Evolutionary conservation across 2,113 vertebrate genomes (phyloP).

Genomic region (Solenodon paradoxus): DNA sequence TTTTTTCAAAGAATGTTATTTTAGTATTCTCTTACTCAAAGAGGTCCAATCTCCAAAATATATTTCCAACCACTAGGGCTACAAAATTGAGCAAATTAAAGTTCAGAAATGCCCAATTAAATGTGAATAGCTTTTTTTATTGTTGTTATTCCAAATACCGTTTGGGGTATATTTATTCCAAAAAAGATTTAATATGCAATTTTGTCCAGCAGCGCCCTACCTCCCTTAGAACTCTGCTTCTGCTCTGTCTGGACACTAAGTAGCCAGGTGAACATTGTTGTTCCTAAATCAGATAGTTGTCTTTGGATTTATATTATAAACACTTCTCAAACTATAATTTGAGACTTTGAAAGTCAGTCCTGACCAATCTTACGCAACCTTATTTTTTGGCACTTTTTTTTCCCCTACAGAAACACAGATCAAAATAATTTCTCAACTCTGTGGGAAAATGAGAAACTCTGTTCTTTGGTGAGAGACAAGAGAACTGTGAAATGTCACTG

Average conservation of each 20-base stretch:
- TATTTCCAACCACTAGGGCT: neutral
- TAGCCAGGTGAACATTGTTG: neutral
- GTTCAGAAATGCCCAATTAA: neutral
- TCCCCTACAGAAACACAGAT: slow-evolving; percentile 23
- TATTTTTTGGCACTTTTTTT: slow-evolving; percentile 22
- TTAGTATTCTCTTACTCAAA: neutral
- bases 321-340: slow-evolving; percentile 13
- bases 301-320: neutral
- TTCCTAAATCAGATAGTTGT: neutral
- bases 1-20: neutral
- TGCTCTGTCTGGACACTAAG: neutral
- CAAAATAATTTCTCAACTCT: slow-evolving; percentile 60
- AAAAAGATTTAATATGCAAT: slow-evolving; percentile 20
- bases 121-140: neutral
- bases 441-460: slow-evolving; percentile 41
- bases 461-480: slow-evolving; percentile 26
- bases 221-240: neutral
- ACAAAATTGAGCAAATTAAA: slow-evolving; percentile 32
- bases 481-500: slow-evolving; percentile 23
- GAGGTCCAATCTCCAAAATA: neutral
- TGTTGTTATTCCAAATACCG: neutral
- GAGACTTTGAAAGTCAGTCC: slow-evolving; percentile 5
- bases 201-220: neutral
- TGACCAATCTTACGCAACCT: slow-evolving; percentile 40
- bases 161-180: neutral